phyloP scores from a whole-genome alignment of 2,888 invertebrate genomes.

The Apodemia duryi region DNA sequence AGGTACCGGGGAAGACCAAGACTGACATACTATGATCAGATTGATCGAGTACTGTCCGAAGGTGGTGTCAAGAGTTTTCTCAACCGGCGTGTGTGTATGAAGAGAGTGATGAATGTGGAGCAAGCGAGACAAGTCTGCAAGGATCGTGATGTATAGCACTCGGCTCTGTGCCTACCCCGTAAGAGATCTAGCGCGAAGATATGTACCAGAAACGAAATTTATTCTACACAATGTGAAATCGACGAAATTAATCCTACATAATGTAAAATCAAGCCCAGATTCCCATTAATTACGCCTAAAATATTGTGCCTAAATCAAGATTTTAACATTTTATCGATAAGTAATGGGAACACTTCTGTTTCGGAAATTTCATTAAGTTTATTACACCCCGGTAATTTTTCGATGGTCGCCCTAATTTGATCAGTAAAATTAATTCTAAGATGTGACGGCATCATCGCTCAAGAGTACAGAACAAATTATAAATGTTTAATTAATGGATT shows the following conservation, averaged over 20 bases:
- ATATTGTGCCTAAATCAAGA: slow-evolving; percentile 16
- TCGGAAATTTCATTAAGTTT: slow-evolving; percentile 27
- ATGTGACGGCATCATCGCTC: slow-evolving; percentile 8
- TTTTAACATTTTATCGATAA: slow-evolving; percentile 16
- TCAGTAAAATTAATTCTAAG: slow-evolving; percentile 22
- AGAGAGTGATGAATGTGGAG: too few relatives aligned
- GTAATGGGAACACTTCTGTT: slow-evolving; percentile 23
- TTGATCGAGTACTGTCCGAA: too few relatives aligned
- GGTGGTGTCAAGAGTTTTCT: too few relatives aligned
- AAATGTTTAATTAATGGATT: slow-evolving; percentile 8
- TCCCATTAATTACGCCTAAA: slow-evolving; percentile 14
- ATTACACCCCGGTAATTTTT: slow-evolving; percentile 28
- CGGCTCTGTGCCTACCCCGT: too few relatives aligned
- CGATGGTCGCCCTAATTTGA: slow-evolving; percentile 27
- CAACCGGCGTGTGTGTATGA: too few relatives aligned
- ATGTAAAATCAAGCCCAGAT: slow-evolving; percentile 11
- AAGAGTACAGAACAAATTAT: slow-evolving; percentile 10
- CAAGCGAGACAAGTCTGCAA: too few relatives aligned
- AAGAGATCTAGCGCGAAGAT: too few relatives aligned
- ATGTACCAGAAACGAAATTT: too few relatives aligned
- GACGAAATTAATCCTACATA: slow-evolving; percentile 1
- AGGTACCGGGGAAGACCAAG: too few relatives aligned
- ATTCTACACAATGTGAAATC: too few relatives aligned
- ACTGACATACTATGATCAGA: too few relatives aligned
- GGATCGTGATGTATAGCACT: too few relatives aligned